Base-by-base conservation (phyloP, 1,140 invertebrate species). In the Meloidogyne hapla region DNA sequence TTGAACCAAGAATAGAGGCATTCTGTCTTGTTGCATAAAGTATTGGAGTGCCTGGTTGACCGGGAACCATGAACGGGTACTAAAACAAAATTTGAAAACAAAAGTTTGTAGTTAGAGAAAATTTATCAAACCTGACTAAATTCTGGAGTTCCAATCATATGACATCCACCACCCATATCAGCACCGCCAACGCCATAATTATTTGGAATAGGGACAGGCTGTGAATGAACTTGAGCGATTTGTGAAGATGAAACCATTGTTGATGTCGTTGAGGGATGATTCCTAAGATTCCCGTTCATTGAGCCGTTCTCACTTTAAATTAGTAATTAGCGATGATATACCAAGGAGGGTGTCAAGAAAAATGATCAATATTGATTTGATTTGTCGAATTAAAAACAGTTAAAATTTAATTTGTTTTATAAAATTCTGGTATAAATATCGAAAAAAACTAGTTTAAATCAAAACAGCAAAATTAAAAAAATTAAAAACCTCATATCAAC, bases 1-100 rank as follows among this genome's bases (percentile, higher is more conserved):
- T 77, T 9, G 83, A 87, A 6, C 83, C 80, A 21, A 85, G 83
- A 38, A 33, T 48, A 12, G 77, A 74, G 4, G 75, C 69, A 61
- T 64, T 78, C 79, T 9, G 82, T 40, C 63, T 67, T 77, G 13
- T 67, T 80, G 66, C 64, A 48, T 81, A 77, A 33, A 80, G 48
- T 21, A 83, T 68, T n/a, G 81, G 78, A 25, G 81, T 40, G 33
- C 70, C 62, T 0, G 83, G 61, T 65, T 68, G 77, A 15, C 75
- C 80, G 70, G 69, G 26, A 70, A 69, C 18, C 74, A 80, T 74
- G 69, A 87, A 70, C 45, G 79, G 63, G 77, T 74, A 81, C 77
- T 85, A 18, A 75, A 76, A 38, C 38, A 25, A 12, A 75, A 56
- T 6, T 68, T 48, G 80, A 65, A 80, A 23, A n/a, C n/a, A n/a